Evolutionary conservation across 2,888 invertebrate species (phyloP).

Genomic region (Aporophyla lueneburgensis): DNA sequence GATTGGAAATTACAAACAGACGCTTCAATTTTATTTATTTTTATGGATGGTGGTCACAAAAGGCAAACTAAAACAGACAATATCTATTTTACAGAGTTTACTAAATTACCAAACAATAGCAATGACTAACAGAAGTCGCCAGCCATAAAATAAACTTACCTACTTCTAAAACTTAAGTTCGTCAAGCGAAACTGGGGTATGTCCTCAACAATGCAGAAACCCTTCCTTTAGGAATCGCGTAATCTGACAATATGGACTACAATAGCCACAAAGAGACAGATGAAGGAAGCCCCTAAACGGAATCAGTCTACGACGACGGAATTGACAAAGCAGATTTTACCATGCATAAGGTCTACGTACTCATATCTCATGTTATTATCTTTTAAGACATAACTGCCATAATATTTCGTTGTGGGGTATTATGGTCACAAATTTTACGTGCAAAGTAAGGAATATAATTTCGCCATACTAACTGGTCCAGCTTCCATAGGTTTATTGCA

Average conservation of each 20-base stretch:
- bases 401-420: not conserved
- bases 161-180: constrained; percentile 26
- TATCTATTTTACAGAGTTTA: not conserved
- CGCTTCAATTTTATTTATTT: too few species aligned
- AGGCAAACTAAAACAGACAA: not conserved
- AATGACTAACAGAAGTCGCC: not conserved
- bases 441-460: constrained; percentile 9
- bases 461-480: not conserved
- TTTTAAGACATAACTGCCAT: constrained; percentile 27
- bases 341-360: constrained; percentile 40
- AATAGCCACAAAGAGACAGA: constrained; percentile 48
- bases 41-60: not conserved
- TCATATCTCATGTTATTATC: constrained; percentile 30
- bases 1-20: too few species aligned
- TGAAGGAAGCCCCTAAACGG: constrained; percentile 46
- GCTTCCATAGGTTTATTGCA: constrained; percentile 1
- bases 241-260: constrained; percentile 54
- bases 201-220: constrained; percentile 46
- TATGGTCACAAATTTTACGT: constrained; percentile 1
- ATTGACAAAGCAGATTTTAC: constrained; percentile 43
- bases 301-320: constrained; percentile 36
- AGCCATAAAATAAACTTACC: constrained; percentile 29
- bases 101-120: constrained; percentile 6
- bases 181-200: constrained; percentile 30
- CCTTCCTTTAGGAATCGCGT: constrained; percentile 40